A percentile compares a stretch with the other conserved stretches of the same genome.
phyloP scores from a whole-genome alignment of 2,797 vertebrate species.

The Halcyon chelicuti region DNA sequence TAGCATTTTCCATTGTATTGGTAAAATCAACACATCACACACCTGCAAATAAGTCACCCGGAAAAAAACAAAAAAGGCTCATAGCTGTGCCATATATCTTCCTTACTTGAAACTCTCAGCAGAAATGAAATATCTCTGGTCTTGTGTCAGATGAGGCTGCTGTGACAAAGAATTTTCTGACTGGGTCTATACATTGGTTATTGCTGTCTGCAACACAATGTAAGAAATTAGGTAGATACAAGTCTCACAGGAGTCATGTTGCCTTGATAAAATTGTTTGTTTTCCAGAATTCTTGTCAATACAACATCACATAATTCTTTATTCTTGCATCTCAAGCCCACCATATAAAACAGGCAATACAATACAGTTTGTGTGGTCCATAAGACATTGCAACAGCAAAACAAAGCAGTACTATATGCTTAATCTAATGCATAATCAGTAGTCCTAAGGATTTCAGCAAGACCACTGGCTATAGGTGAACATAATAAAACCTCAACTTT shows the following conservation, averaged over 20 bases:
- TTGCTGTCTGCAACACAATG: background rate
- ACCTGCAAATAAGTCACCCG: background rate
- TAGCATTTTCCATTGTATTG: background rate
- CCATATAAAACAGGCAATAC: background rate
- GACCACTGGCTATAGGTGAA: background rate
- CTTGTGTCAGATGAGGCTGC: background rate
- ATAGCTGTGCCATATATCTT: background rate
- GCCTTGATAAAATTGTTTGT: background rate
- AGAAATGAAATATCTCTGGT: background rate
- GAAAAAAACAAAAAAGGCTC: background rate
- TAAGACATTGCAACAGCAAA: background rate
- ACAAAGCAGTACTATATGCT: background rate
- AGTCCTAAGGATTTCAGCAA: background rate
- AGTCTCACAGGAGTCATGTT: background rate
- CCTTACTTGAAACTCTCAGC: background rate
- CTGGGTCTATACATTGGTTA: background rate
- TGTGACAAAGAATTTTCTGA: background rate
- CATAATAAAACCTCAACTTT: background rate
- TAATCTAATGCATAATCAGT: background rate
- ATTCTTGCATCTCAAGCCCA: background rate
- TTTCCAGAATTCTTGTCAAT: background rate
- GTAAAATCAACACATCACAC: background rate
- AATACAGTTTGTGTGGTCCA: background rate
- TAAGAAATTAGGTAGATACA: background rate
- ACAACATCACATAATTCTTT: background rate